phyloP scores from a whole-genome alignment of 2,888 invertebrate genomes.

The Lacanobia oleracea region DNA sequence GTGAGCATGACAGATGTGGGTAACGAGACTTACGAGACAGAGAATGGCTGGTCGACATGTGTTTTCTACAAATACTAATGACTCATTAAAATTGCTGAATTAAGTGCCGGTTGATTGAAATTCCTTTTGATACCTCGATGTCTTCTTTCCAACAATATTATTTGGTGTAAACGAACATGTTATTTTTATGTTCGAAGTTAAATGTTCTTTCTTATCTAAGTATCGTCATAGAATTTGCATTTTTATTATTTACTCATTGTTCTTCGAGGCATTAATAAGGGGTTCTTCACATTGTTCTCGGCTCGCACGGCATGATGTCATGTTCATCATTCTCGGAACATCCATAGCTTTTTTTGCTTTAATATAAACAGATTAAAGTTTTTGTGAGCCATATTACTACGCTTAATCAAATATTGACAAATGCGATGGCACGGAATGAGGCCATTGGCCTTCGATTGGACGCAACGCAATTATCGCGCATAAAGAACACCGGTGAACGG shows the following conservation, averaged over 20 bases:
- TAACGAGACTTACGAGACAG: slow-evolving; percentile 73
- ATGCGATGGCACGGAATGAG: slow-evolving; percentile 71
- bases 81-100: slow-evolving; percentile 68
- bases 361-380: slow-evolving; percentile 68
- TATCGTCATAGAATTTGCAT: slow-evolving; percentile 75
- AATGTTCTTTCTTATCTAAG: slow-evolving; percentile 70
- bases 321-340: slow-evolving; percentile 74
- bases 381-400: slow-evolving; percentile 72
- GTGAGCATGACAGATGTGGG: slow-evolving; percentile 77
- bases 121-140: slow-evolving; percentile 3
- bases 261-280: slow-evolving; percentile 74
- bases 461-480: slow-evolving; percentile 68
- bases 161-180: not conserved
- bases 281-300: slow-evolving; percentile 78
- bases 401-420: slow-evolving; percentile 79
- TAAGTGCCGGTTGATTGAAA: slow-evolving; percentile 36
- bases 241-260: slow-evolving; percentile 79
- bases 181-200: slow-evolving; percentile 40
- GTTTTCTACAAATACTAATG: slow-evolving; percentile 72
- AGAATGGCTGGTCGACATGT: slow-evolving; percentile 72
- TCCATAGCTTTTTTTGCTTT: slow-evolving; percentile 71
- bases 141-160: slow-evolving; percentile 7
- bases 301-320: slow-evolving; percentile 79
- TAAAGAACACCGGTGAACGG: slow-evolving; percentile 72
- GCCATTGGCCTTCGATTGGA: slow-evolving; percentile 73